Evolutionary conservation across 2,888 invertebrate species (phyloP).

Genomic region (Octonoba sinensis): DNA sequence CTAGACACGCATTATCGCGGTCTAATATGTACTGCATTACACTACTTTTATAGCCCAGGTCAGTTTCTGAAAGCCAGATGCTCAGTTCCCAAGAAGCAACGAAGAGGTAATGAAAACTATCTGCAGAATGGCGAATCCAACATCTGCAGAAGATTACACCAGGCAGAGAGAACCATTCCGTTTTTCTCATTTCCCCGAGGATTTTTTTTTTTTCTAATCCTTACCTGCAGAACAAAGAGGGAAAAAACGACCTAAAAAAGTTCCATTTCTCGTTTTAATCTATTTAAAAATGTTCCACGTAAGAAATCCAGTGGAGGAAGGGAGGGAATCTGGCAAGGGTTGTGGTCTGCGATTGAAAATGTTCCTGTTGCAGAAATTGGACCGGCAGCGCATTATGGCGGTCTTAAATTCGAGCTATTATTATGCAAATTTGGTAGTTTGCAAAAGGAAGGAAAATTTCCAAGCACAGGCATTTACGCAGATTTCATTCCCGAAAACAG

Average conservation of each 20-base stretch:
- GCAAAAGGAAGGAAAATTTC: too few relatives aligned
- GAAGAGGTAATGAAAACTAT: constrained; percentile 3
- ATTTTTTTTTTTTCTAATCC: too few relatives aligned
- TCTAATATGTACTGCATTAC: constrained; percentile 6
- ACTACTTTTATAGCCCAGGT: too few relatives aligned
- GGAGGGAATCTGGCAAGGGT: neutral
- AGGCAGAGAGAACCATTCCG: neutral
- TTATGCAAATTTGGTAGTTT: constrained; percentile 23
- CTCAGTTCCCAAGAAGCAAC: too few relatives aligned
- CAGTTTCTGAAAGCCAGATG: too few relatives aligned
- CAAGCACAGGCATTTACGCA: too few relatives aligned
- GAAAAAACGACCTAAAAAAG: too few relatives aligned
- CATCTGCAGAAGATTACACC: constrained; percentile 48
- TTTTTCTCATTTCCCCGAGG: too few relatives aligned
- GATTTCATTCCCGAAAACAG: too few relatives aligned
- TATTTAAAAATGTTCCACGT: constrained; percentile 35
- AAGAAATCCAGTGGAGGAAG: constrained; percentile 23
- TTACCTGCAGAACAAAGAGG: too few relatives aligned
- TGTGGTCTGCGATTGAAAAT: neutral
- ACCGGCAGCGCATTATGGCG: neutral
- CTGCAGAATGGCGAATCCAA: constrained; percentile 13
- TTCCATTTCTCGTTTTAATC: constrained; percentile 36
- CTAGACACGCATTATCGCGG: neutral
- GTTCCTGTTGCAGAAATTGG: constrained; percentile 6
- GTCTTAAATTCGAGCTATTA: constrained; percentile 18